A percentile compares a stretch with the other conserved stretches of the same genome.
Evolutionary conservation across 2,113 vertebrate genomes (phyloP).

Genomic region (Osmerus eperlanus): DNA sequence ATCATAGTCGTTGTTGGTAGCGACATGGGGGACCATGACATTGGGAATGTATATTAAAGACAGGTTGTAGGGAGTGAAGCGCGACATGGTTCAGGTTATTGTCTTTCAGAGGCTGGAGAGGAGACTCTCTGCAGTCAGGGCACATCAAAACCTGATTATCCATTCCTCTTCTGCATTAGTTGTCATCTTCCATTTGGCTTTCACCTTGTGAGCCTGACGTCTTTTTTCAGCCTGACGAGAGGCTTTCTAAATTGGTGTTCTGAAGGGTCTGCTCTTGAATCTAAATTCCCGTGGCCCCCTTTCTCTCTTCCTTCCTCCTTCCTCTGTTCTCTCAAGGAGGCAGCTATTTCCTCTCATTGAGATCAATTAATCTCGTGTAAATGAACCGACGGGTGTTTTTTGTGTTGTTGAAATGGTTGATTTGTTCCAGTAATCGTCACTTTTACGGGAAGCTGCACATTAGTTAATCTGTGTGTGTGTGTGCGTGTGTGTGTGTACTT

Average conservation of each 20-base stretch:
- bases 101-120: slow-evolving; percentile 30
- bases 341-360: slow-evolving; percentile 18
- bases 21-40: background rate
- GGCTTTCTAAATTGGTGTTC: slow-evolving; percentile 42
- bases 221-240: slow-evolving; percentile 39
- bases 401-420: slow-evolving; percentile 16
- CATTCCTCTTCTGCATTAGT: slow-evolving; percentile 39
- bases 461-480: background rate
- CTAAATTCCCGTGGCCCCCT: slow-evolving; percentile 25
- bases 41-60: background rate
- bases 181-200: slow-evolving; percentile 42
- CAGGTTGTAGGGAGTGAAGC: slow-evolving; percentile 6
- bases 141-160: slow-evolving; percentile 44
- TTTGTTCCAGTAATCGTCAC: slow-evolving; percentile 11
- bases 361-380: slow-evolving; percentile 29
- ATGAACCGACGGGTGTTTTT: slow-evolving; percentile 13
- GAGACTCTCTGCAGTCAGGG: slow-evolving; percentile 33
- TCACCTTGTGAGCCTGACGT: slow-evolving; percentile 48
- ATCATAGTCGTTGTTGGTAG: background rate
- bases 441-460: background rate
- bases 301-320: background rate
- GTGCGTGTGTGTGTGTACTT: background rate
- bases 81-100: slow-evolving; percentile 44
- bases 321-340: slow-evolving; percentile 6
- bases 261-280: slow-evolving; percentile 39